Percentiles rank a stretch among this genome's conserved stretches.
These are phyloP conservation scores for Alcedo quadribrachys DNA, from an alignment of 2,797 vertebrate species.

Conservation along the genomic window DNA sequence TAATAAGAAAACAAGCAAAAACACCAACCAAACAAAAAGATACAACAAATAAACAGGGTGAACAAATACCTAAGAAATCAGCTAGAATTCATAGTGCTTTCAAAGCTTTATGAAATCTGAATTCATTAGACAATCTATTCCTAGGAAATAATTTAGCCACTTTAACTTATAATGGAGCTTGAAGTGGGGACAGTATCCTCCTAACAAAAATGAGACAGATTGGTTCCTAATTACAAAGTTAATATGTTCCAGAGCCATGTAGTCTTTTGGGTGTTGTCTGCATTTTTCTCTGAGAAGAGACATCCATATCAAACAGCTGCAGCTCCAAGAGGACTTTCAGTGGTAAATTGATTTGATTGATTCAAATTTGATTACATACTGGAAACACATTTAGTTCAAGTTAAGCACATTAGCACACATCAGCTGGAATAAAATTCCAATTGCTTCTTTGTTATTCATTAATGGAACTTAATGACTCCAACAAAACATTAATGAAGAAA, in stretches of 20 bases:
- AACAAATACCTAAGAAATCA: not conserved
- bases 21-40: too few species aligned
- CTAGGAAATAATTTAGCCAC: slow-evolving; percentile 11
- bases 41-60: too few species aligned
- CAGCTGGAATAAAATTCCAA: slow-evolving; percentile 72
- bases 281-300: slow-evolving; percentile 41
- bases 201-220: slow-evolving; percentile 45
- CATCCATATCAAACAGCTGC: slow-evolving; percentile 55
- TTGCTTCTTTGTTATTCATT: slow-evolving; percentile 78
- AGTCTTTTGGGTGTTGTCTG: slow-evolving; percentile 36
- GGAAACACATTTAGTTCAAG: slow-evolving; percentile 75
- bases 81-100: not conserved
- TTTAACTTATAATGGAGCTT: slow-evolving; percentile 33
- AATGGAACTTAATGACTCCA: slow-evolving; percentile 80
- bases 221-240: slow-evolving; percentile 29
- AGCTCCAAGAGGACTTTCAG: slow-evolving; percentile 63
- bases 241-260: not conserved
- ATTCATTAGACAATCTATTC: slow-evolving; percentile 9
- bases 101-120: not conserved
- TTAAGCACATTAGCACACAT: slow-evolving; percentile 73
- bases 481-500: slow-evolving; percentile 80
- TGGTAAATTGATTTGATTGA: slow-evolving; percentile 75
- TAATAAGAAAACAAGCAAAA: not conserved
- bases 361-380: slow-evolving; percentile 78
- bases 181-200: not conserved